Evolutionary conservation across 2,888 invertebrate species (phyloP).

Genomic region (Cephalotes varians): DNA sequence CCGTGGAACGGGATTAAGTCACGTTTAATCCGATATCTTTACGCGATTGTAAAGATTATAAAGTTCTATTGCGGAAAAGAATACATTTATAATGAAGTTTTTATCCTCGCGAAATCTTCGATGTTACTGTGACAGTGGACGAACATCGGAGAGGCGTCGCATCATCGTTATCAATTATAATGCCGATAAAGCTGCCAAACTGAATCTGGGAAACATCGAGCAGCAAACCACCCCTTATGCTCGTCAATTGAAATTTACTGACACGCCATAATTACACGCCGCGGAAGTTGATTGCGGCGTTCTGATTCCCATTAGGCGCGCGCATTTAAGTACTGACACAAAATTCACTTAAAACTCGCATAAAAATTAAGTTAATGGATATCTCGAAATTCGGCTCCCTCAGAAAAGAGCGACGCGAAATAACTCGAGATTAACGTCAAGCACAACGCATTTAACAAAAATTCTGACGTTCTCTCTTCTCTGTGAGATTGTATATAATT

Average conservation of each 20-base stretch:
- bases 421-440: not conserved
- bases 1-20: not conserved
- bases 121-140: slow-evolving; percentile 48
- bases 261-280: slow-evolving; percentile 83
- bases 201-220: slow-evolving; percentile 76
- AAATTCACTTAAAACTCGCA: slow-evolving; percentile 7
- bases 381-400: not conserved
- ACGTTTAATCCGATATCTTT: not conserved
- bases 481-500: not conserved
- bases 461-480: not conserved
- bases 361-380: not conserved
- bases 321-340: not conserved
- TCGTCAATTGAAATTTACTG: slow-evolving; percentile 82
- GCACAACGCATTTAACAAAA: not conserved
- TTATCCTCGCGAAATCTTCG: slow-evolving; percentile 28
- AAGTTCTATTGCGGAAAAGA: not conserved
- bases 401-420: not conserved
- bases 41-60: not conserved
- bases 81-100: slow-evolving; percentile 21
- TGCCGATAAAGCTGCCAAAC: slow-evolving; percentile 78
- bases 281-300: slow-evolving; percentile 72
- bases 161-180: slow-evolving; percentile 76
- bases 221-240: slow-evolving; percentile 37
- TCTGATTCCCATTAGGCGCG: slow-evolving; percentile 68
- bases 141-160: slow-evolving; percentile 56